These are phyloP conservation scores for Aplodontia rufa DNA, from an alignment of 2,113 vertebrate species.

Conservation along the genomic window DNA sequence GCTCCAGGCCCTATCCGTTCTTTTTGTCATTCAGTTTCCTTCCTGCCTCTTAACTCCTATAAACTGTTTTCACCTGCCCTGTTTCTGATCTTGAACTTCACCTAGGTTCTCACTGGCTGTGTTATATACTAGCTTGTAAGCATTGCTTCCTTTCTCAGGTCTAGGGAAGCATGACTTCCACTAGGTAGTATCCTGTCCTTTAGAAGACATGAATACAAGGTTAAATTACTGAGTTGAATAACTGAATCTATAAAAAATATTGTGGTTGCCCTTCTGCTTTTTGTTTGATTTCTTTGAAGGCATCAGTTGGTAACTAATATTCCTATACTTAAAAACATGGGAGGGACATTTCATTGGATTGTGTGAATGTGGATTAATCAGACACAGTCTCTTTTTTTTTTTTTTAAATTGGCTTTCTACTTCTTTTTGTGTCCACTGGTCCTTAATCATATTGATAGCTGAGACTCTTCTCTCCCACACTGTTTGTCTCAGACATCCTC, in stretches of 20 bases:
- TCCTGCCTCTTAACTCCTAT: not conserved
- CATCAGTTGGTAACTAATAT: not conserved
- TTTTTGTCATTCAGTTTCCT: not conserved
- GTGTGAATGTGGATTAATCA: not conserved
- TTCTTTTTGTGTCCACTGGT: not conserved
- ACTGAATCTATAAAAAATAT: not conserved
- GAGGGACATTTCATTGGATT: not conserved
- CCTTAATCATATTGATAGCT: not conserved
- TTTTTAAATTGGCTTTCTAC: not conserved
- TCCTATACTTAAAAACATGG: not conserved
- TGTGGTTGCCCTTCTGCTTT: not conserved
- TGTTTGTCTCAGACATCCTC: not conserved
- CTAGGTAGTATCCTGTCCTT: not conserved
- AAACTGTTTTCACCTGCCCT: not conserved
- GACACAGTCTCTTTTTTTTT: not conserved
- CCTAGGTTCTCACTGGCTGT: not conserved
- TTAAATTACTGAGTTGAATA: not conserved
- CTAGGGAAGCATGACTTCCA: not conserved
- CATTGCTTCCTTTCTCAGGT: slow-evolving; percentile 18
- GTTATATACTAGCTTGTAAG: not conserved
- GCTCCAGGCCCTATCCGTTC: too few species aligned
- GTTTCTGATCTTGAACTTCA: not conserved
- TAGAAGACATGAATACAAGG: not conserved
- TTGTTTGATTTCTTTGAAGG: not conserved
- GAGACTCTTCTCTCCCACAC: not conserved